phyloP scores from a whole-genome alignment of 2,888 invertebrate species.

The Amiota minor region DNA sequence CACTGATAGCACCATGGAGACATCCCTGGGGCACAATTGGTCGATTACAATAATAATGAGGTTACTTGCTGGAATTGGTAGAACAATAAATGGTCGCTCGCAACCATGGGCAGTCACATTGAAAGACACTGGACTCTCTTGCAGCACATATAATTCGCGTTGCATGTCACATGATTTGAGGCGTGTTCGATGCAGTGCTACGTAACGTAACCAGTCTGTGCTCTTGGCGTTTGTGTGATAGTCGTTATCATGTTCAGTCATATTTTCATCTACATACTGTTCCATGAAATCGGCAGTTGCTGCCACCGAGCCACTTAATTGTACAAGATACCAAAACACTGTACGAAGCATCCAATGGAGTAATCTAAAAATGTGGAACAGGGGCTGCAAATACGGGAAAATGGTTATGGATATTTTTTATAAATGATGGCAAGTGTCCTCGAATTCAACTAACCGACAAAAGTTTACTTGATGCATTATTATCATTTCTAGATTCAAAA shows the following conservation, averaged over 20 bases:
- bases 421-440: neutral
- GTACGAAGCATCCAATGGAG: conserved; percentile 78
- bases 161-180: conserved; percentile 90
- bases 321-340: conserved; percentile 77
- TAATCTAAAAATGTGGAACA: conserved; percentile 76
- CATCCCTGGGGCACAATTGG: conserved; percentile 77
- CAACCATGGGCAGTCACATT: conserved; percentile 73
- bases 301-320: conserved; percentile 73
- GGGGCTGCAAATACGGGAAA: conserved; percentile 74
- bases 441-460: conserved; percentile 76
- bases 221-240: conserved; percentile 73
- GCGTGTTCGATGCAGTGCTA: conserved; percentile 83
- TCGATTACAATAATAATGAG: conserved; percentile 86
- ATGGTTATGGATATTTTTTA: neutral
- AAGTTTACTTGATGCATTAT: conserved; percentile 78
- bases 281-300: conserved; percentile 72
- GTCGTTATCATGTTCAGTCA: conserved; percentile 75
- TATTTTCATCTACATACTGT: conserved; percentile 54
- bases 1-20: conserved; percentile 72
- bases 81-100: conserved; percentile 80
- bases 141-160: conserved; percentile 76
- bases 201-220: conserved; percentile 78
- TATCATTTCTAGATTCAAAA: conserved; percentile 80
- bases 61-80: conserved; percentile 84
- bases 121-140: conserved; percentile 75